Evolutionary conservation across 2,888 invertebrate species (phyloP).

Genomic region (Pherbina coryleti): DNA sequence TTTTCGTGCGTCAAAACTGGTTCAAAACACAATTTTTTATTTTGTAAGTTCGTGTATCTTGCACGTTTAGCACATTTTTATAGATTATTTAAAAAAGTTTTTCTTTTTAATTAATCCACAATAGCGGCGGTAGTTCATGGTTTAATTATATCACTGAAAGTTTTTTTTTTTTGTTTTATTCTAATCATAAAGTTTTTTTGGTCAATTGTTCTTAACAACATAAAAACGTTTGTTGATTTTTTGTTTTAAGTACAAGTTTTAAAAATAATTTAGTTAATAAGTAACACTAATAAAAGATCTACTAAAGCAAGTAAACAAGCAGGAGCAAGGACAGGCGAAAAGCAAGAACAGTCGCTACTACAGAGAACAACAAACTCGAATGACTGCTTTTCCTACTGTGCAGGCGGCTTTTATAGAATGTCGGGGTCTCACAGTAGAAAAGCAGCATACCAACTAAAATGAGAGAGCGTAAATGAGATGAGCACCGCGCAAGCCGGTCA

Average conservation of each 20-base stretch:
- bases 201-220: conserved; percentile 41
- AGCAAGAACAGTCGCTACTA: conserved; percentile 45
- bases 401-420: conserved; percentile 38
- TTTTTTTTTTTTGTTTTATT: background rate
- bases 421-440: background rate
- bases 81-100: background rate
- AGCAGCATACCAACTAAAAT: conserved; percentile 8
- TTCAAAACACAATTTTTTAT: conserved; percentile 59
- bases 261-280: background rate
- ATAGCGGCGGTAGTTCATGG: conserved; percentile 24
- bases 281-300: background rate
- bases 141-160: conserved; percentile 1
- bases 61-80: conserved; percentile 6
- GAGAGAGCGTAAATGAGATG: background rate
- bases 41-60: background rate
- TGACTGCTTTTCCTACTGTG: conserved; percentile 44
- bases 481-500: background rate
- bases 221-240: conserved; percentile 31
- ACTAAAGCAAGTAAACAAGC: conserved; percentile 14
- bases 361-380: conserved; percentile 46
- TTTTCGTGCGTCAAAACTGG: conserved; percentile 52
- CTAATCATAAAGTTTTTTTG: background rate
- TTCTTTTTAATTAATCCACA: conserved; percentile 31
- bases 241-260: conserved; percentile 37
- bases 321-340: conserved; percentile 36